These are phyloP conservation scores for Saguinus imperator DNA, from an alignment of 2,113 vertebrate genomes.

Conservation along the genomic window DNA sequence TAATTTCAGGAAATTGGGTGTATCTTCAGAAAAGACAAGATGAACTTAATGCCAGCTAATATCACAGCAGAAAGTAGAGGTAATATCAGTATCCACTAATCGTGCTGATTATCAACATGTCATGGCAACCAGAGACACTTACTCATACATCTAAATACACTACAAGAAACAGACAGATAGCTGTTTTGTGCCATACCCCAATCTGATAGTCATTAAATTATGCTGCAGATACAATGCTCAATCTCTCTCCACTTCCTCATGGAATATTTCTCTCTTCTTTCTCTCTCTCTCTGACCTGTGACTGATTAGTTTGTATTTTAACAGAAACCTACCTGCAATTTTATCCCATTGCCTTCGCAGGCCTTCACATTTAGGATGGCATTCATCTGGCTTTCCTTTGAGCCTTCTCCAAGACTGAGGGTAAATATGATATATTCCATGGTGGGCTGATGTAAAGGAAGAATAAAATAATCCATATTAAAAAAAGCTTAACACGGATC, in stretches of 20 bases:
- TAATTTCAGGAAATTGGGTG: not conserved
- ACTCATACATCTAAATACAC: not conserved
- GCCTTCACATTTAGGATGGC: not conserved
- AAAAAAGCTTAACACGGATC: not conserved
- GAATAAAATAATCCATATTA: not conserved
- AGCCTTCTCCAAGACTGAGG: not conserved
- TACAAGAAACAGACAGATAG: not conserved
- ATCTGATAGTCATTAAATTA: not conserved
- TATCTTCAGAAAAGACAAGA: not conserved
- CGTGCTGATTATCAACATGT: not conserved
- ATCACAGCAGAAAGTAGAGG: not conserved
- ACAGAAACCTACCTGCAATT: not conserved
- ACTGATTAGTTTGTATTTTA: not conserved
- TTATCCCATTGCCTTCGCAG: not conserved
- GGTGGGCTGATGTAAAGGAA: not conserved
- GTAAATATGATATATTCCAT: not conserved
- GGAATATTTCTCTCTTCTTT: not conserved
- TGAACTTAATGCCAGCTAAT: not conserved
- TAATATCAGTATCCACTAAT: not conserved
- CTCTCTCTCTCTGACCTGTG: not conserved
- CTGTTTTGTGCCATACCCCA: not conserved
- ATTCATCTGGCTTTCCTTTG: not conserved
- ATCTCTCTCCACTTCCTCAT: not conserved
- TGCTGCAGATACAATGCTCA: not conserved
- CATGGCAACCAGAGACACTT: not conserved